These are phyloP conservation scores for Psococerastis gibbosa DNA, from an alignment of 2,888 invertebrate genomes.

Conservation along the genomic window DNA sequence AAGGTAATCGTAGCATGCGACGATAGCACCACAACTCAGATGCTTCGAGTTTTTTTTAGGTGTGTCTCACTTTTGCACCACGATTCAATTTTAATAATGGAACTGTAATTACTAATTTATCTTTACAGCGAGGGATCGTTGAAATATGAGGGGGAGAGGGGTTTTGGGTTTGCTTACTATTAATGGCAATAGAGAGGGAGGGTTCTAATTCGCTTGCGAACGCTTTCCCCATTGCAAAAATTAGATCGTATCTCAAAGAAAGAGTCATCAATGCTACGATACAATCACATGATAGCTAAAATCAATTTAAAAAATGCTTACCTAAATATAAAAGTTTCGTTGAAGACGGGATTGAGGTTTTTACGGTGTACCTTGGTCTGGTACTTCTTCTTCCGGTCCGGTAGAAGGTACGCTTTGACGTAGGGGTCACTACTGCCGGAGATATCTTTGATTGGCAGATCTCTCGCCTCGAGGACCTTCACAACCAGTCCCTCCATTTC, in stretches of 20 bases:
- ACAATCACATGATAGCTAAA: conserved; percentile 8
- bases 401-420: conserved; percentile 65
- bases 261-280: too few species aligned
- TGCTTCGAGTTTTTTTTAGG: too few species aligned
- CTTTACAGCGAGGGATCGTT: too few species aligned
- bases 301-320: conserved; percentile 22
- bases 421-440: conserved; percentile 75
- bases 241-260: neutral
- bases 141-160: too few species aligned
- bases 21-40: too few species aligned
- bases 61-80: too few species aligned
- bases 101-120: too few species aligned
- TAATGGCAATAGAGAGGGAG: too few species aligned
- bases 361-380: conserved; percentile 69
- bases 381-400: conserved; percentile 69
- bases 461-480: conserved; percentile 53
- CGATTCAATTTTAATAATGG: too few species aligned
- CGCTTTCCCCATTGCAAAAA: neutral
- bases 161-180: too few species aligned
- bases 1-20: too few species aligned
- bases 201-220: too few species aligned
- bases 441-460: conserved; percentile 67
- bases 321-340: conserved; percentile 71
- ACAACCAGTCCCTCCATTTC: conserved; percentile 64
- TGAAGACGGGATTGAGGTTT: conserved; percentile 63